Evolutionary conservation across 2,888 invertebrate genomes (phyloP).

Genomic region (Drosophila formosana): DNA sequence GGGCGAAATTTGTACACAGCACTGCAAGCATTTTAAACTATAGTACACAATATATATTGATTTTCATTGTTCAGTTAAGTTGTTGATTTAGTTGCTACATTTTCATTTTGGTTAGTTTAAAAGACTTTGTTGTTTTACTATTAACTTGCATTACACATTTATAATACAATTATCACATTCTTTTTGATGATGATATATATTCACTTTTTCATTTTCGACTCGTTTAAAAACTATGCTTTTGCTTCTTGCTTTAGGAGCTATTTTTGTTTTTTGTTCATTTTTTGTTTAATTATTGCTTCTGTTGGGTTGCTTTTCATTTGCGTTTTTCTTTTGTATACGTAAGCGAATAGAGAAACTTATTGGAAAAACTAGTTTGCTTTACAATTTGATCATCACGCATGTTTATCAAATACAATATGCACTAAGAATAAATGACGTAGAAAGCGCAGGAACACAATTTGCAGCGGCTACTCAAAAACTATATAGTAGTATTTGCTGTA

Average conservation of each 20-base stretch:
- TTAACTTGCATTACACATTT: constrained; percentile 74
- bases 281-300: constrained; percentile 35
- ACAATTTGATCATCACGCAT: constrained; percentile 22
- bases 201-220: constrained; percentile 61
- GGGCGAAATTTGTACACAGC: constrained; percentile 34
- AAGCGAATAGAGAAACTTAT: constrained; percentile 25
- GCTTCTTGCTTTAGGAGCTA: constrained; percentile 48
- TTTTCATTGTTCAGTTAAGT: constrained; percentile 22
- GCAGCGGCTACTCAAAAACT: constrained; percentile 53
- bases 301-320: constrained; percentile 26
- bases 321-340: constrained; percentile 19
- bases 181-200: constrained; percentile 78
- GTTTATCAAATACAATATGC: constrained; percentile 29
- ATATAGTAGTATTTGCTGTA: constrained; percentile 10
- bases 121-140: constrained; percentile 45
- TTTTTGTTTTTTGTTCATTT: not conserved
- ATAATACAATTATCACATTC: constrained; percentile 81
- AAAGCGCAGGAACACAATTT: constrained; percentile 76
- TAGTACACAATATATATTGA: constrained; percentile 30
- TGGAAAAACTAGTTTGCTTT: constrained; percentile 21
- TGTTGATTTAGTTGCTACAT: constrained; percentile 29
- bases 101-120: constrained; percentile 30
- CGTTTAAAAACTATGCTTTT: constrained; percentile 47
- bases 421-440: constrained; percentile 27
- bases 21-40: constrained; percentile 43